Conservation (phyloP, 2,113 vertebrate genomes). For the Thalassoma bifasciatum region DNA sequence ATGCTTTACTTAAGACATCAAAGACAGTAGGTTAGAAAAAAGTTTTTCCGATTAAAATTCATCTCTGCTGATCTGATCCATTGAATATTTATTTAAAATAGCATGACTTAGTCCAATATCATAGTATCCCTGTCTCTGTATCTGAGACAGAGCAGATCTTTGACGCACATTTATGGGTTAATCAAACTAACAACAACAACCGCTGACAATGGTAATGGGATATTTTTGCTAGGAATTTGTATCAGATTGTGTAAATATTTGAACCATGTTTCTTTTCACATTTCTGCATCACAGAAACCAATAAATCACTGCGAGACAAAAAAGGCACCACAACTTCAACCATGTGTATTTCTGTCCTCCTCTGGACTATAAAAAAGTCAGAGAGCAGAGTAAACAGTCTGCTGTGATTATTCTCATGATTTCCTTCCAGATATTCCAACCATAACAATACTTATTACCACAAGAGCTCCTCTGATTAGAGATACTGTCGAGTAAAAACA, state of each 20-base stretch:
- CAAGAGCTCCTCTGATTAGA: constrained; percentile 65
- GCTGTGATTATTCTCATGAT: constrained; percentile 61
- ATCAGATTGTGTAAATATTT: constrained; percentile 30
- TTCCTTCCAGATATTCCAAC: constrained; percentile 66
- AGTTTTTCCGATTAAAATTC: too few species aligned
- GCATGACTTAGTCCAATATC: too few species aligned
- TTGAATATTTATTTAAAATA: too few species aligned
- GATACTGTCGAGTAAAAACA: constrained; percentile 60
- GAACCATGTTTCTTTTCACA: constrained; percentile 14
- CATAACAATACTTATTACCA: constrained; percentile 65
- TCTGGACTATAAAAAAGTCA: not conserved
- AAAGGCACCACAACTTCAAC: constrained; percentile 34
- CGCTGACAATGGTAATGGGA: constrained; percentile 13
- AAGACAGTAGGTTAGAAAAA: too few species aligned
- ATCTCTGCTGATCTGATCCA: too few species aligned
- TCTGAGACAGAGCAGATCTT: constrained; percentile 3
- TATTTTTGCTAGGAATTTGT: constrained; percentile 37
- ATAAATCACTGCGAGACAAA: constrained; percentile 50
- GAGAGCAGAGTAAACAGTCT: constrained; percentile 69
- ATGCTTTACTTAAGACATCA: too few species aligned
- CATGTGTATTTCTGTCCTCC: constrained; percentile 61
- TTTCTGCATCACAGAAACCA: constrained; percentile 36
- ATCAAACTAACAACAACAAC: constrained; percentile 8
- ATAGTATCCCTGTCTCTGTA: too few species aligned
- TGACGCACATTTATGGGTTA: not conserved